Evolutionary conservation across 2,113 vertebrate genomes (phyloP).

Genomic region (Podilymbus podiceps): DNA sequence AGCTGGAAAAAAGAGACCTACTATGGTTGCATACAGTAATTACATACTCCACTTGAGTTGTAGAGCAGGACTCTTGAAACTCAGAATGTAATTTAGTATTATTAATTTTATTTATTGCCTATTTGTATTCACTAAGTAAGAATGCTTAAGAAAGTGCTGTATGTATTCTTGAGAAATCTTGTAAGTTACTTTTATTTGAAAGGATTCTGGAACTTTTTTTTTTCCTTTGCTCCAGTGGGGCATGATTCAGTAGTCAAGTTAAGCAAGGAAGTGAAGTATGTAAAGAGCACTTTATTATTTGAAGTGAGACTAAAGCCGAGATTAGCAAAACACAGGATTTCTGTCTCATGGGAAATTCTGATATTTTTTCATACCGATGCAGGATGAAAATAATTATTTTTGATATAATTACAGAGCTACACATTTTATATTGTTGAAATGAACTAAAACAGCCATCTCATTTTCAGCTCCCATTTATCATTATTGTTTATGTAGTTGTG

Average conservation of each 20-base stretch:
- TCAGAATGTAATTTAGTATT: neutral
- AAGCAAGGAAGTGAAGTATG: neutral
- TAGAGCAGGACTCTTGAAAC: neutral
- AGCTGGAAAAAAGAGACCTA: neutral
- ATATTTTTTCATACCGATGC: neutral
- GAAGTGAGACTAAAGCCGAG: neutral
- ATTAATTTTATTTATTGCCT: neutral
- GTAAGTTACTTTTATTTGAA: neutral
- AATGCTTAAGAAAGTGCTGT: neutral
- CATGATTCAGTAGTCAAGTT: neutral
- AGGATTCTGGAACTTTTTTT: neutral
- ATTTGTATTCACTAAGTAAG: neutral
- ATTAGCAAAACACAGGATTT: neutral
- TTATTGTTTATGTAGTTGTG: neutral
- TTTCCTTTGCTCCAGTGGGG: rapidly evolving
- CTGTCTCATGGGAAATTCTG: neutral
- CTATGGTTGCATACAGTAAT: neutral
- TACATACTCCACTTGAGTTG: neutral
- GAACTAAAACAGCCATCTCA: neutral
- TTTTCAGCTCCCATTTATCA: neutral
- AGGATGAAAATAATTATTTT: neutral
- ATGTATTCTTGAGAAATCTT: neutral
- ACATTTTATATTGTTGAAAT: neutral
- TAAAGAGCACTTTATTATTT: neutral
- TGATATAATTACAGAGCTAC: neutral